A percentile compares a stretch with the other conserved stretches of the same genome.
Evolutionary conservation across 1,140 invertebrate species (phyloP).

Genomic region (Piezodorus guildinii): DNA sequence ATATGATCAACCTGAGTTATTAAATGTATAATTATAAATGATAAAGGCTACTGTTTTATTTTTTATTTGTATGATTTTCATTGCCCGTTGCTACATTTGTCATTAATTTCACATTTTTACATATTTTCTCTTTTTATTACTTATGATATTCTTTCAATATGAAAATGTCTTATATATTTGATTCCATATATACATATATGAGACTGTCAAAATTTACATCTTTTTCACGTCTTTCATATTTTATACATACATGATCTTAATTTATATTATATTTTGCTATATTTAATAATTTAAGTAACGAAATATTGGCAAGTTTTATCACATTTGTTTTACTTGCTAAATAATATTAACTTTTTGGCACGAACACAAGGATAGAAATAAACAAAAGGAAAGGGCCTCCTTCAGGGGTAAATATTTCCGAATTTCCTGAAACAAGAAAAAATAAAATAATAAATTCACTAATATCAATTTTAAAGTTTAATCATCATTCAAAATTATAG

Average conservation of each 20-base stretch:
- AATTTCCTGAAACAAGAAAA: not conserved
- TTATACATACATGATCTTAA: not conserved
- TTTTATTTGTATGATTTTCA: no score
- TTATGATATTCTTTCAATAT: not conserved
- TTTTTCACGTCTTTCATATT: not conserved
- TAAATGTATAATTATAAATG: no score
- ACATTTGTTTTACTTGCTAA: not conserved
- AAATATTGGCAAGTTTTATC: constrained; percentile 10
- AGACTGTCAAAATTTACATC: constrained; percentile 8
- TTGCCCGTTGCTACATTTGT: no score
- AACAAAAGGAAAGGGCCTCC: not conserved
- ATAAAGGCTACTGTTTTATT: no score
- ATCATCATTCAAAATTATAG: no score
- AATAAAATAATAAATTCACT: not conserved
- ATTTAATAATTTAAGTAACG: not conserved
- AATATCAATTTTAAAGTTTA: no score
- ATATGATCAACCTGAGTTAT: no score
- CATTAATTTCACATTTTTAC: no score
- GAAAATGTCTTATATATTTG: not conserved
- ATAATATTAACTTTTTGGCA: constrained; percentile 8
- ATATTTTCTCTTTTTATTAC: no score
- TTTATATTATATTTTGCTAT: constrained; percentile 1
- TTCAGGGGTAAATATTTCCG: not conserved
- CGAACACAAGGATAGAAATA: not conserved
- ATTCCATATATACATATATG: constrained; percentile 9